A percentile compares a stretch with the other conserved stretches of the same genome.
phyloP scores from a whole-genome alignment of 2,113 vertebrate species.

The Miniopterus natalensis region DNA sequence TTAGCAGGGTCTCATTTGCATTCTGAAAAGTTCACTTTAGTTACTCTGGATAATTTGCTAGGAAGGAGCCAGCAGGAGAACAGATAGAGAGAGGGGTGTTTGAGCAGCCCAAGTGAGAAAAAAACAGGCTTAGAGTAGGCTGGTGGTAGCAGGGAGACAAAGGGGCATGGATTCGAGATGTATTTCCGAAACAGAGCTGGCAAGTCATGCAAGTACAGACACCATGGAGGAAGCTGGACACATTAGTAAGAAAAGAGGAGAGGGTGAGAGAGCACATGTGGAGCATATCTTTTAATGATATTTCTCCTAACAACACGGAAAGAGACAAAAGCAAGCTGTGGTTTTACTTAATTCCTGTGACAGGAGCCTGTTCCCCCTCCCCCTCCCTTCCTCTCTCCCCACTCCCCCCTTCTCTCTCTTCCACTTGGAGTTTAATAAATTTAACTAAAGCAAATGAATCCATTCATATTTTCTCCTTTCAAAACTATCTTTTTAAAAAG shows the following conservation, averaged over 20 bases:
- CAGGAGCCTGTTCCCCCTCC: not conserved
- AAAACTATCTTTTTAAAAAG: constrained; percentile 42
- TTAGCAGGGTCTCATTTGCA: not conserved
- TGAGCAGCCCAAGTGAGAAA: not conserved
- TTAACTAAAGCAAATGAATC: constrained; percentile 7
- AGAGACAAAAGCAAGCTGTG: not conserved
- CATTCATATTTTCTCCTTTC: constrained; percentile 39
- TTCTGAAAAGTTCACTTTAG: not conserved
- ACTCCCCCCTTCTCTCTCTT: not conserved
- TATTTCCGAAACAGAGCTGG: not conserved
- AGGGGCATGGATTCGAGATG: too few relatives aligned
- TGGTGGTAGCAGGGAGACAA: not conserved
- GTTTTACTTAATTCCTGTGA: not conserved
- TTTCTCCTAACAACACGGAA: not conserved
- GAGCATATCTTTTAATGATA: not conserved
- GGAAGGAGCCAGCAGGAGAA: not conserved
- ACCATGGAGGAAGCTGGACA: not conserved
- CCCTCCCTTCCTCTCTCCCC: not conserved
- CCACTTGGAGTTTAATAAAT: not conserved
- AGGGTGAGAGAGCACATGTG: not conserved
- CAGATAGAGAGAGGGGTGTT: too few relatives aligned
- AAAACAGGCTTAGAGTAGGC: not conserved
- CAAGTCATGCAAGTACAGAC: not conserved
- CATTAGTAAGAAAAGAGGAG: not conserved
- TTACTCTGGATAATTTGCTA: not conserved